Evolutionary conservation across 2,888 invertebrate species (phyloP).

Genomic region (Pyrrhia umbra): DNA sequence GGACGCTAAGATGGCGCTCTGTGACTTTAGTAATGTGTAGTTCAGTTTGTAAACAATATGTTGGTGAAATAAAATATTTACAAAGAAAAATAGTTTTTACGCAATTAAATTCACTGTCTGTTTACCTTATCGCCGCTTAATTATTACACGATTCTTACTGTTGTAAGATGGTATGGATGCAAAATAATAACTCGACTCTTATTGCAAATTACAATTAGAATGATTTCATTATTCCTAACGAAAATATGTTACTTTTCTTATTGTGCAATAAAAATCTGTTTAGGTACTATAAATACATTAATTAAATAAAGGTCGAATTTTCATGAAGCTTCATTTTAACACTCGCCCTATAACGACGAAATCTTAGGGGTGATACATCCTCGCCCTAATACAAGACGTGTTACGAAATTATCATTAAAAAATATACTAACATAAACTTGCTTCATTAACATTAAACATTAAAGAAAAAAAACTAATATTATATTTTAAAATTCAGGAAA

Average conservation of each 20-base stretch:
- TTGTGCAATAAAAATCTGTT: too few species aligned
- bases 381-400: slow-evolving; percentile 47
- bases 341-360: slow-evolving; percentile 56
- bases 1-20: slow-evolving; percentile 59
- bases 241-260: too few species aligned
- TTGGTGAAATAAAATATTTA: too few species aligned
- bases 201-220: too few species aligned
- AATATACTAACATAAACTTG: slow-evolving; percentile 37
- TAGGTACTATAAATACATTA: too few species aligned
- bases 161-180: too few species aligned
- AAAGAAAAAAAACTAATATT: background rate
- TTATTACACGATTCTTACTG: too few species aligned
- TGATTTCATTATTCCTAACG: too few species aligned
- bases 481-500: background rate
- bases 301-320: background rate
- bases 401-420: slow-evolving; percentile 40
- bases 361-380: slow-evolving; percentile 58
- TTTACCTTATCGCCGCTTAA: too few species aligned
- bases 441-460: slow-evolving; percentile 25
- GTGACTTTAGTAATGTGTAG: background rate
- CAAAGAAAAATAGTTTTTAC: too few species aligned
- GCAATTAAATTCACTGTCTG: too few species aligned
- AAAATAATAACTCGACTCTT: too few species aligned
- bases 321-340: slow-evolving; percentile 59
- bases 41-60: background rate